These are phyloP conservation scores for Camelus dromedarius DNA, from an alignment of 2,113 vertebrate species.

Conservation along the genomic window DNA sequence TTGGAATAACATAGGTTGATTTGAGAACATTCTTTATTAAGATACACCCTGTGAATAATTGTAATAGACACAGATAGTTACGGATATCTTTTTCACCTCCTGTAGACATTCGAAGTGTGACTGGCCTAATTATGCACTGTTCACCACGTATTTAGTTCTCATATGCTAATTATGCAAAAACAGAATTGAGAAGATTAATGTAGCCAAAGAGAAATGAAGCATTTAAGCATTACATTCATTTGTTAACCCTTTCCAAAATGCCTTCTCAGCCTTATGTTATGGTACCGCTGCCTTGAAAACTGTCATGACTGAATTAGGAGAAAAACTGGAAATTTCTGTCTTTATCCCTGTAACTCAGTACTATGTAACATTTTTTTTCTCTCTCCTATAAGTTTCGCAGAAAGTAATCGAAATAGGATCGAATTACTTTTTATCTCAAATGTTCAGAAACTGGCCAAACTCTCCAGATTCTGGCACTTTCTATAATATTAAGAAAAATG, in stretches of 20 bases:
- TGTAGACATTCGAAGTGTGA: not conserved
- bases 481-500: not conserved
- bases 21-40: not conserved
- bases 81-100: not conserved
- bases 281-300: not conserved
- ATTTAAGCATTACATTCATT: not conserved
- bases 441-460: not conserved
- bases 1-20: not conserved
- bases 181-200: slow-evolving; percentile 20
- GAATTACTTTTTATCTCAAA: not conserved
- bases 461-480: not conserved
- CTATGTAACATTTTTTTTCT: not conserved
- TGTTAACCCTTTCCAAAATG: not conserved
- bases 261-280: not conserved
- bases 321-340: not conserved
- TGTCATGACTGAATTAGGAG: not conserved
- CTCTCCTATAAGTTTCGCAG: not conserved
- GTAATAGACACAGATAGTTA: not conserved
- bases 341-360: not conserved
- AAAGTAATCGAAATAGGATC: not conserved
- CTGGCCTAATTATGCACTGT: slow-evolving; percentile 8
- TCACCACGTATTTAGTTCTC: slow-evolving; percentile 31
- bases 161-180: slow-evolving; percentile 4
- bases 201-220: slow-evolving; percentile 22
- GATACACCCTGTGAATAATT: not conserved